Evolutionary conservation across 2,113 vertebrate genomes (phyloP), one percentile per base, ranked within the genome.

Genomic region (Corvus moneduloides): DNA sequence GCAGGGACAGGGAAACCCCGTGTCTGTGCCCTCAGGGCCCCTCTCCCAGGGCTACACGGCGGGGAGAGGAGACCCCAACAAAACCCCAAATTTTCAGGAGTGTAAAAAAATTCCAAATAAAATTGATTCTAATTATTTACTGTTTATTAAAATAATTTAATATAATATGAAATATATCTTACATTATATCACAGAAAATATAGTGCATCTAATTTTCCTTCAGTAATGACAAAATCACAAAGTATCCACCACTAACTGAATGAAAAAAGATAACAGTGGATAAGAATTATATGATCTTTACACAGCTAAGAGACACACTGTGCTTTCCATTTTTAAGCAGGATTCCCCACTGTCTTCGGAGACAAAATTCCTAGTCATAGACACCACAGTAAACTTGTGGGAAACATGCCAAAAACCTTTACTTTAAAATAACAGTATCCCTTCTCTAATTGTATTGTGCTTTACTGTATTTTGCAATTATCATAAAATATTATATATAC

Each of bases 311-410:
- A 51, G 26, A 33, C 7, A 35, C 9, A 35, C 2, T 16, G 1
- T 48, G 27, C 6, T 78, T 78, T 71, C 16, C 2, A 39, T 44
- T 80, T 68, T 77, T 46, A 87, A 68, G 11, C 6, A 73, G 24
- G 32, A 23, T 51, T 76, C 19, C 6, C 11, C 7, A 15, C 44
- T 58, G 16, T 2, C 12, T 86, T 71, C 35, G 4, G 28, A 72
- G 15, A 41, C 4, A 51, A 52, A 73, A 27, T 15, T 73, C 9
- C n/a, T 63, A 43, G 19, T 63, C n/a, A 27, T 37, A n/a, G 7
- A 27, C 24, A 62, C 2, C 2, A 44, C 2, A 41, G 46, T 46
- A 75, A 58, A 5, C 0, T 18, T 10, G 1, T 49, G 23, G 24
- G 17, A 30, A 35, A 48, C n/a, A 11, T 2, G 1, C 35, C 27